Evolutionary conservation across 2,888 invertebrate species (phyloP), one percentile per base, ranked within the genome.

Genomic region (Meandrusa payeni): DNA sequence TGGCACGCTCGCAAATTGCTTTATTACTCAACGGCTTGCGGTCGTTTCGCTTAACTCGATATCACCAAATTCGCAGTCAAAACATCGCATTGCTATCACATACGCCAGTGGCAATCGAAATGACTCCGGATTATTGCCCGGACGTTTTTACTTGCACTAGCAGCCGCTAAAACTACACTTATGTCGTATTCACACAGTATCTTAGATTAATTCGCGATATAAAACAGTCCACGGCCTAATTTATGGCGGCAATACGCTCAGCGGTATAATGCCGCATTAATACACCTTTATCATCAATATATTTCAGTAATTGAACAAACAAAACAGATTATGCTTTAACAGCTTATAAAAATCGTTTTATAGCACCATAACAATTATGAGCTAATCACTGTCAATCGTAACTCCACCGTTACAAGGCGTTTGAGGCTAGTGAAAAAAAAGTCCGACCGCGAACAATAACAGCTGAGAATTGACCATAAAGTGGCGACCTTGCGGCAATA

Each of bases 401-500:
- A 79, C 73, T 69, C 59, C 47, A 63, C 71, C 57, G 73, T 71
- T 76, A 72, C 70, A 74, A 69, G 68, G 59, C 73, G 71, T 76
- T 77, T 72, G 81, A 73, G 65, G 72, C 64, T 74, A 68, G 73
- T 60, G 57, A 49, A 50, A 74, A 79, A 80, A 79, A 81, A 78
- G 65, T 73, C 71, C 59, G 76, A 69, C 73, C 64, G 76, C 75
- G 71, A 83, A 86, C 86, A 85, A 86, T 86, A 81, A 85, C 80
- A 75, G 76, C 75, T 77, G 70, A 77, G 86, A 77, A 88, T 85
- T 85, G 87, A 86, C 87, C 88, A 87, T 88, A 88, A 88, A 88
- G 72, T 71, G 78, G 69, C 83, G 88, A 88, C 88, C 88, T 88
- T 88, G 88, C 57, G 78, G 87, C 76, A 75, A 87, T 88, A 88